Base-by-base conservation (phyloP, 2,797 vertebrate species). In the Spinus olivaceus region DNA sequence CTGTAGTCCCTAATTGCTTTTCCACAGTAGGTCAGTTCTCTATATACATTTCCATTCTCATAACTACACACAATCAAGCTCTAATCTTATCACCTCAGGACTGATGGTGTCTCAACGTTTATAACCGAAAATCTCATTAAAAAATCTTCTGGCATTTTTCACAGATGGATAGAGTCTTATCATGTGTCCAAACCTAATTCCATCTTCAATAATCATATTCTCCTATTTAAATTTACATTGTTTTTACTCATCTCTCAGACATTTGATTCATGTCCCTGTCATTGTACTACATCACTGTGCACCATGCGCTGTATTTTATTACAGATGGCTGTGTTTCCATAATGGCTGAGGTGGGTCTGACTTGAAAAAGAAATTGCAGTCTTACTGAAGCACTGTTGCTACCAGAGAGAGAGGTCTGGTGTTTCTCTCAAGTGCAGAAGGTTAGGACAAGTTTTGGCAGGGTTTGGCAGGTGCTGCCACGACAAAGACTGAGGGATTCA, bases 101-200 rank as follows among this genome's bases (percentile, higher is more conserved):
- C 70, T 94, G 77, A 84, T 91, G 67, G 63, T 70, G 63, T 50
- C 79, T 91, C 69, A 81, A 90, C 1, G 5, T 70, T 88, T 94
- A 88, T 78, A 88, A 91, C 65, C 28, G 59, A 88, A 96, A 92
- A 97, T 88, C 89, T 95, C 91, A 96, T 95, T 96, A 64, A 94
- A 96, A 96, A 90, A 69, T 94, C 66, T 91, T 92, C 81, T 81
- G 66, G 72, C 47, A 84, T 94, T 94, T 94, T 95, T 94, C 85
- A 90, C 85, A 92, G 91, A 83, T 71, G 70, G 61, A 96, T 90
- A 44, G 66, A 91, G 50, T 67, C 87, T 95, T 94, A 94, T 65
- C 81, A 27, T 86, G 47, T 84, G 71, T 90, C 73, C 77, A 96
- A 96, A 96, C 85, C 51, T 94, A 96, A 96, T 96, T 95, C 85